phyloP scores from a whole-genome alignment of 1,140 invertebrate species.

The Drosophila arawakana region DNA sequence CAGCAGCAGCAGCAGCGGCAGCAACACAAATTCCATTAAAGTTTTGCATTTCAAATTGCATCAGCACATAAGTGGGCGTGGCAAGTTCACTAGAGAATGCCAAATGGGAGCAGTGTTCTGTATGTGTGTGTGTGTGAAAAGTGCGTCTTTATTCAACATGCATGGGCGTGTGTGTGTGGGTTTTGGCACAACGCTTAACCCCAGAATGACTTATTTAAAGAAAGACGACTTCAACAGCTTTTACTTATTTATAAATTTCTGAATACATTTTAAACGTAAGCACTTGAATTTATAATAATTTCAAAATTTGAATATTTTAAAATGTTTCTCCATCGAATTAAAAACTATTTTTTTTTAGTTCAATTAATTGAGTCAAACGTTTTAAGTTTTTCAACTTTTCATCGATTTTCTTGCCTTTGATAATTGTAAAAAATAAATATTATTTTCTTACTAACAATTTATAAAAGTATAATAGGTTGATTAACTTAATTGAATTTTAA shows the following conservation, averaged over 20 bases:
- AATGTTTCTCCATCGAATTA: too few relatives aligned
- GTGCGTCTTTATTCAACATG: constrained; percentile 35
- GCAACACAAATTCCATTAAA: constrained; percentile 72
- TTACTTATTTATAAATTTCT: not conserved
- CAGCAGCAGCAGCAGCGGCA: constrained; percentile 3
- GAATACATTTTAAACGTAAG: too few relatives aligned
- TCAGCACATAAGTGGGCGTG: constrained; percentile 33
- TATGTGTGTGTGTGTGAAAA: not conserved
- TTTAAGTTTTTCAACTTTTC: too few relatives aligned
- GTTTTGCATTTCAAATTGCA: constrained; percentile 78
- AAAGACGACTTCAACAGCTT: not conserved
- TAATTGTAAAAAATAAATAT: too few relatives aligned
- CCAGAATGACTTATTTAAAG: constrained; percentile 3
- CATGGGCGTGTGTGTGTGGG: not conserved
- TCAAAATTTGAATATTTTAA: too few relatives aligned
- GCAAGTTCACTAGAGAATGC: constrained; percentile 17
- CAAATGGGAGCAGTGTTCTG: not conserved
- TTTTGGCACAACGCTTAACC: constrained; percentile 49
- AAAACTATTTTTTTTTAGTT: too few relatives aligned
- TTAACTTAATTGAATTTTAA: too few relatives aligned
- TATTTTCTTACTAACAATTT: too few relatives aligned
- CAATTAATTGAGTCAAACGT: too few relatives aligned
- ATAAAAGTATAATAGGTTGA: too few relatives aligned
- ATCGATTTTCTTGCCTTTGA: too few relatives aligned
- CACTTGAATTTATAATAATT: too few relatives aligned